Conservation (phyloP, 2,113 vertebrate species). For the Amia ocellicauda region DNA sequence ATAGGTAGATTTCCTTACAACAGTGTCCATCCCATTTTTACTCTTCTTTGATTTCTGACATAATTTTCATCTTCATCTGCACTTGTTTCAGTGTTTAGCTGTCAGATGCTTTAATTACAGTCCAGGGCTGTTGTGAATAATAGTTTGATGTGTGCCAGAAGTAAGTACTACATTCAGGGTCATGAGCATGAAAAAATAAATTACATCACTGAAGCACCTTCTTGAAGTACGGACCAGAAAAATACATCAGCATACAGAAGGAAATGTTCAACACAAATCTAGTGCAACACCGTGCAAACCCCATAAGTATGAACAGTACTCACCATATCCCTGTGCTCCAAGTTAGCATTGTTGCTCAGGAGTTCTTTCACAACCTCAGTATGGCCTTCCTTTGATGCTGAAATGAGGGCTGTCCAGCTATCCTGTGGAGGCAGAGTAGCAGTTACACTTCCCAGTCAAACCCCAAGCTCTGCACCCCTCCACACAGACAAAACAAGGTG, state of each 20-base stretch:
- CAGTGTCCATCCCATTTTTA: too few relatives aligned
- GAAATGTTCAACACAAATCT: not conserved
- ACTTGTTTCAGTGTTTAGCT: too few relatives aligned
- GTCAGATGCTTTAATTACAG: too few relatives aligned
- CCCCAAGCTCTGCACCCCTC: conserved; percentile 9
- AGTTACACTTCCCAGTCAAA: conserved; percentile 31
- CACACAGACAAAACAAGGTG: conserved; percentile 14
- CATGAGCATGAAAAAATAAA: not conserved
- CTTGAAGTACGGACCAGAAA: not conserved
- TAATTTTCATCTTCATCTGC: too few relatives aligned
- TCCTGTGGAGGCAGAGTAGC: conserved; percentile 65
- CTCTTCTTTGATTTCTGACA: too few relatives aligned
- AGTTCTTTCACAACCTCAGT: conserved; percentile 82
- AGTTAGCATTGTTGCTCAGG: conserved; percentile 74
- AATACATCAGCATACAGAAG: not conserved
- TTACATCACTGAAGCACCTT: not conserved
- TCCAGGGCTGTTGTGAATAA: too few relatives aligned
- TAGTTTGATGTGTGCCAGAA: too few relatives aligned
- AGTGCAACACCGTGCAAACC: not conserved
- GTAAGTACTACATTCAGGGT: not conserved
- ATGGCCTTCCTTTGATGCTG: conserved; percentile 91
- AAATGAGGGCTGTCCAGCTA: conserved; percentile 96
- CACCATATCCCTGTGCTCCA: conserved; percentile 96
- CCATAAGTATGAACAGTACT: conserved; percentile 23
- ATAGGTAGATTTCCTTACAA: too few relatives aligned